Evolutionary conservation across 2,797 vertebrate genomes (phyloP), one percentile per base, ranked within the genome.

Genomic region (Scleropages formosus): DNA sequence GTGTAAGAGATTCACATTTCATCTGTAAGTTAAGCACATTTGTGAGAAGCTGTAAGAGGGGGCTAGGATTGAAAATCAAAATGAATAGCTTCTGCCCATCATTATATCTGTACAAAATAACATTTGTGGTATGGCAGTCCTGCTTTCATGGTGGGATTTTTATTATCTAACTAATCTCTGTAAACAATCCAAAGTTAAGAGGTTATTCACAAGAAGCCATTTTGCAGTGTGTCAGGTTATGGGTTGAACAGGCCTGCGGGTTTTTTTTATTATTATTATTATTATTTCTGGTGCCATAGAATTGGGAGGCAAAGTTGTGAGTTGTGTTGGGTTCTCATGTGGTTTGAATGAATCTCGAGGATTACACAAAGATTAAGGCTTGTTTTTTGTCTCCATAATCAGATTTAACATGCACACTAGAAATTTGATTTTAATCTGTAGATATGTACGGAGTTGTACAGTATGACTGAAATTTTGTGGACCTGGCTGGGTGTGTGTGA

Each of bases 1-100:
- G 12, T 46, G 20, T 31, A 44, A 53, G 53, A 15, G 24, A 20
- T 71, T 26, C 61, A 47, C 39, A 75, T 72, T 61, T 74, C 59
- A 78, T 80, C 71, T 60, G 74, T 74, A 78, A 71, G 39, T 77
- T 53, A 20, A 67, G 66, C 80, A 78, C 72, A 72, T 75, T 74
- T 59, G 49, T 61, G 46, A 63, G 72, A 62, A 72, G 73, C 72
- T 49, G 62, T 59, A 47, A 20, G 22, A 22, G n/a, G 39, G 49
- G 59, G 26, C 13, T 59, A 59, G 60, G 24, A 53, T 7, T 13
- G 27, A 39, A 58, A 65, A 39, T 60, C 15, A 16, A 74, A 74
- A 77, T 51, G 39, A 31, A 65, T 27, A 78, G 53, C 65, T 75
- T 51, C 18, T 76, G 10, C 22, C 58, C 16, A 26, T 39, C 15